Evolutionary conservation across 1,140 invertebrate species (phyloP).

Genomic region (Drosophila insularis): DNA sequence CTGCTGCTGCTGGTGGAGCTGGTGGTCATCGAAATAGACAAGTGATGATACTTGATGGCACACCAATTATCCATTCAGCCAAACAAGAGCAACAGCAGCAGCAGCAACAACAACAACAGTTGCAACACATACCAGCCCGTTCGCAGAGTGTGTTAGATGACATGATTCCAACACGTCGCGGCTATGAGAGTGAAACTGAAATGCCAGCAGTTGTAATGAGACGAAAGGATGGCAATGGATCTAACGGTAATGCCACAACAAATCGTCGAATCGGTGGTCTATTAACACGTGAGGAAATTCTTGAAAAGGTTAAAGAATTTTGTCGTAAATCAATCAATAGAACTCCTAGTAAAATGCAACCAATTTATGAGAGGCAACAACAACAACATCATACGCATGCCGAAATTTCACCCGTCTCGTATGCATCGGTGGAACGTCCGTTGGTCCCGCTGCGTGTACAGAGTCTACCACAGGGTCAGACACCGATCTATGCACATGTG

Average conservation of each 20-base stretch:
- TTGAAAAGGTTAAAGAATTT: slow-evolving; percentile 80
- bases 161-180: slow-evolving; percentile 38
- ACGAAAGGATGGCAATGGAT: slow-evolving; percentile 27
- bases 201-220: slow-evolving; percentile 62
- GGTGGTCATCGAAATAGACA: slow-evolving; percentile 50
- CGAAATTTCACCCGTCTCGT: slow-evolving; percentile 77
- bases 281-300: slow-evolving; percentile 76
- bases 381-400: slow-evolving; percentile 21
- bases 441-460: slow-evolving; percentile 75
- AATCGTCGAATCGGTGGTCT: slow-evolving; percentile 66
- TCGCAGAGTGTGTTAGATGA: slow-evolving; percentile 75
- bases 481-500: slow-evolving; percentile 77
- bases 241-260: neutral
- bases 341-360: slow-evolving; percentile 51
- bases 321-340: slow-evolving; percentile 76
- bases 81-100: neutral
- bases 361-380: slow-evolving; percentile 51
- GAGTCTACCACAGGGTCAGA: slow-evolving; percentile 56
- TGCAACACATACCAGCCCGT: slow-evolving; percentile 38
- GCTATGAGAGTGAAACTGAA: slow-evolving; percentile 64
- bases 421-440: slow-evolving; percentile 71
- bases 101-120: slow-evolving; percentile 4
- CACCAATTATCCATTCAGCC: slow-evolving; percentile 20
- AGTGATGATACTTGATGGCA: slow-evolving; percentile 47
- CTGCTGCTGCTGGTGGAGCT: neutral